Conservation (phyloP, 1,140 invertebrate species). For the Pollicipes pollicipes region DNA sequence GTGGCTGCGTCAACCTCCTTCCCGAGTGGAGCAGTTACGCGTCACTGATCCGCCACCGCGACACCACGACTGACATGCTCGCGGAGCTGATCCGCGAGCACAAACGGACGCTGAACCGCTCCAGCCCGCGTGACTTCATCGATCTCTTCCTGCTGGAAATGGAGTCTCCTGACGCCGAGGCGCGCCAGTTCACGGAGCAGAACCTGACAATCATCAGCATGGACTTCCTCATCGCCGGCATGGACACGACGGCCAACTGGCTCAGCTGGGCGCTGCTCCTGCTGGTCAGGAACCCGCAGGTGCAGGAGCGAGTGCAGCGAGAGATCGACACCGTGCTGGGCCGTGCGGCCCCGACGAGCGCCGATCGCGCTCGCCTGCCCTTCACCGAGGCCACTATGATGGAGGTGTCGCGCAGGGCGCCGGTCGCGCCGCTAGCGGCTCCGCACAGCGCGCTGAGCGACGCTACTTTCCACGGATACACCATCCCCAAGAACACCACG, state of each 20-base stretch:
- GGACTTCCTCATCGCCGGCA: conserved; percentile 18
- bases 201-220: conserved; percentile 14
- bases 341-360: neutral
- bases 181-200: too few species aligned
- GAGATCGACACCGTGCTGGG: conserved; percentile 41
- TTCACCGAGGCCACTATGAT: conserved; percentile 20
- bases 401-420: conserved; percentile 9
- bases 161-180: conserved; percentile 11
- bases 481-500: conserved; percentile 33
- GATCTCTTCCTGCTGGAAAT: too few species aligned
- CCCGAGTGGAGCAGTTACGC: too few species aligned
- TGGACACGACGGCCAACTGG: conserved; percentile 47
- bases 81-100: conserved; percentile 21
- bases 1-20: too few species aligned
- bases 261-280: conserved; percentile 49
- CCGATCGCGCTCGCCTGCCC: conserved; percentile 29
- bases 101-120: conserved; percentile 21
- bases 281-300: conserved; percentile 40
- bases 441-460: conserved; percentile 38
- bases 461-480: conserved; percentile 11
- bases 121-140: too few species aligned
- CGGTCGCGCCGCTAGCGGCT: conserved; percentile 46
- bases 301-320: conserved; percentile 43
- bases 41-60: too few species aligned
- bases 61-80: too few species aligned